Evolutionary conservation across 2,113 vertebrate genomes (phyloP), one percentile per base, ranked within the genome.

Genomic region (Plotosus lineatus): DNA sequence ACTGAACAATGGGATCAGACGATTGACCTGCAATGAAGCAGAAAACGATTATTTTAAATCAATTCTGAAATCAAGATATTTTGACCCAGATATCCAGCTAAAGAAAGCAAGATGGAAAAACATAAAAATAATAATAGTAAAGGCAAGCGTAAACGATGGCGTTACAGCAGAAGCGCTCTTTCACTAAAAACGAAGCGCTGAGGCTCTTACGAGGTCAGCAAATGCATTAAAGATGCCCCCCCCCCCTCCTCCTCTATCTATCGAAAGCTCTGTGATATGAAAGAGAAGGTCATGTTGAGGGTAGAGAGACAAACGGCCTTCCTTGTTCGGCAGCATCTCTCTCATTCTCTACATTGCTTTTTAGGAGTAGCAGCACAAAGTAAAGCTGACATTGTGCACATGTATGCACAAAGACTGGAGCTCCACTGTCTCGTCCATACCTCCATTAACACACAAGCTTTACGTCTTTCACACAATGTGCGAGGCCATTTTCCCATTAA

Each of bases 391-490:
- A 88, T 84, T 73, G 38, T 81, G 83, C 42, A 84, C 86, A 68
- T 86, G 78, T 84, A 72, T 63, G 74, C 88, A 91, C 86, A 90
- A 90, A 86, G 85, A 75, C 88, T 88, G 77, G 55, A 76, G 44
- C 74, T 42, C 40, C 83, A 61, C 68, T 26, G 61, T 46, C 71
- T 53, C 86, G 1, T 79, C 51, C 69, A 33, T 4, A 77, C 58
- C 55, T 80, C 79, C 88, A 88, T 89, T 88, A 87, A 90, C 87
- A 92, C 89, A 85, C 89, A 91, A 89, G 92, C 91, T 92, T 92
- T 89, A 92, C 87, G 93, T 92, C 88, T 83, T 90, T 85, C 85
- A 74, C 84, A 92, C 89, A 92, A 91, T 91, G 87, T 78, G 85
- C 51, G 81, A 87, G 71, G n/a, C 50, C 71, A n/a, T n/a, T n/a